Percentiles rank a stretch among this genome's conserved stretches.
phyloP scores from a whole-genome alignment of 2,113 vertebrate genomes.

The Galeopterus variegatus region DNA sequence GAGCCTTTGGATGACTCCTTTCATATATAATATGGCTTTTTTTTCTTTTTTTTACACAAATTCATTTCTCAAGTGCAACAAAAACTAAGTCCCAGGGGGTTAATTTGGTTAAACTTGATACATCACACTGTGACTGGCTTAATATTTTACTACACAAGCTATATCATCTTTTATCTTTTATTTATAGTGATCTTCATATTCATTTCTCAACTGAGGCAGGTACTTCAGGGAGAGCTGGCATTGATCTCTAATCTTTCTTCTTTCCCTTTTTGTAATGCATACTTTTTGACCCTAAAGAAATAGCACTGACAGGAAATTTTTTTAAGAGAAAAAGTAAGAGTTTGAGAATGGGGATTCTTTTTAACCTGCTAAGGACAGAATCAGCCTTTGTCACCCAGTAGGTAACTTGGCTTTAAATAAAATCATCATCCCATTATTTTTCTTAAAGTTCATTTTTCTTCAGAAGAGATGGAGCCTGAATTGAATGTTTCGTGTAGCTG shows the following conservation, averaged over 20 bases:
- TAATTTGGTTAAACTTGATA: slow-evolving; percentile 84
- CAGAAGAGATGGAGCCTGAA: neutral
- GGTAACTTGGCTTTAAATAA: slow-evolving; percentile 67
- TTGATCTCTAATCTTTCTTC: slow-evolving; percentile 81
- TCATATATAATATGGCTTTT: slow-evolving; percentile 22
- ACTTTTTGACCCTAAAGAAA: slow-evolving; percentile 80
- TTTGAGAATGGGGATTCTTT: slow-evolving; percentile 67
- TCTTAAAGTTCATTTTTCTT: slow-evolving; percentile 55
- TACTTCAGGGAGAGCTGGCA: slow-evolving; percentile 76
- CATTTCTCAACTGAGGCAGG: slow-evolving; percentile 87
- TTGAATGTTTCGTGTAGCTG: slow-evolving; percentile 7
- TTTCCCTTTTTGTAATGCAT: slow-evolving; percentile 69
- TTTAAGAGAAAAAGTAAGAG: slow-evolving; percentile 18
- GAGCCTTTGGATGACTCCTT: neutral
- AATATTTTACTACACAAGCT: slow-evolving; percentile 88
- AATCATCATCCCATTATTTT: slow-evolving; percentile 27
- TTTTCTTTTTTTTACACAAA: slow-evolving; percentile 5
- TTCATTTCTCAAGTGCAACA: slow-evolving; percentile 81
- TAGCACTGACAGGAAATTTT: neutral
- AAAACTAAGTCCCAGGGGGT: slow-evolving; percentile 67
- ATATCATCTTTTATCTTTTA: slow-evolving; percentile 88
- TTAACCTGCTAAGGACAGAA: slow-evolving; percentile 59
- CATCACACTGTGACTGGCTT: slow-evolving; percentile 82
- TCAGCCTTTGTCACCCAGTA: slow-evolving; percentile 26
- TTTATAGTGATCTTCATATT: slow-evolving; percentile 88